Conservation (phyloP, 2,113 vertebrate genomes). For the Pleuronectes platessa region DNA sequence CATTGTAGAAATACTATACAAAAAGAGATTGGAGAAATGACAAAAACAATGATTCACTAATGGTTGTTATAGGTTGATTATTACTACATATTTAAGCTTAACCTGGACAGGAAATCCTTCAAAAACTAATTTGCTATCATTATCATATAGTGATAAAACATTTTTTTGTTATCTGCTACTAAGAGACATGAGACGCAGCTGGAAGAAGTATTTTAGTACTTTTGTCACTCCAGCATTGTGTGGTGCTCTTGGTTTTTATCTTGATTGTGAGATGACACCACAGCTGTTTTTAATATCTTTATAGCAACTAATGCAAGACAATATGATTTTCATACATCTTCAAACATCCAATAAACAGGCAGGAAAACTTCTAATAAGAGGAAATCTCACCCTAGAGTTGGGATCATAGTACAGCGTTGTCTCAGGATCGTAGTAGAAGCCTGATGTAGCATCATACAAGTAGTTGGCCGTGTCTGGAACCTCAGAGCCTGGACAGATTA, state of each 20-base stretch:
- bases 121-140: too few relatives aligned
- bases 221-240: too few relatives aligned
- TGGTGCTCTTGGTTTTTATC: too few relatives aligned
- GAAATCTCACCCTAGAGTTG: constrained; percentile 87
- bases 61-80: background rate
- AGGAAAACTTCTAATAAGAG: background rate
- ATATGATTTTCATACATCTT: background rate
- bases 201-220: too few relatives aligned
- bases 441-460: constrained; percentile 94
- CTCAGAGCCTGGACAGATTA: constrained; percentile 83
- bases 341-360: background rate
- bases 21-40: background rate
- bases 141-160: too few relatives aligned
- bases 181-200: too few relatives aligned
- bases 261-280: too few relatives aligned
- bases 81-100: background rate
- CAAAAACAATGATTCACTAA: background rate
- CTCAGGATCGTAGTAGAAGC: constrained; percentile 96
- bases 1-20: constrained; percentile 85
- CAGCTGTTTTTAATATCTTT: too few relatives aligned
- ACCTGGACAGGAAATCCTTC: background rate
- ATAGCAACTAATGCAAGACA: too few relatives aligned
- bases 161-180: too few relatives aligned
- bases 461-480: constrained; percentile 90
- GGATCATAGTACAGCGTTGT: constrained; percentile 94